phyloP scores from a whole-genome alignment of 2,797 vertebrate genomes.

The Pterois miles region DNA sequence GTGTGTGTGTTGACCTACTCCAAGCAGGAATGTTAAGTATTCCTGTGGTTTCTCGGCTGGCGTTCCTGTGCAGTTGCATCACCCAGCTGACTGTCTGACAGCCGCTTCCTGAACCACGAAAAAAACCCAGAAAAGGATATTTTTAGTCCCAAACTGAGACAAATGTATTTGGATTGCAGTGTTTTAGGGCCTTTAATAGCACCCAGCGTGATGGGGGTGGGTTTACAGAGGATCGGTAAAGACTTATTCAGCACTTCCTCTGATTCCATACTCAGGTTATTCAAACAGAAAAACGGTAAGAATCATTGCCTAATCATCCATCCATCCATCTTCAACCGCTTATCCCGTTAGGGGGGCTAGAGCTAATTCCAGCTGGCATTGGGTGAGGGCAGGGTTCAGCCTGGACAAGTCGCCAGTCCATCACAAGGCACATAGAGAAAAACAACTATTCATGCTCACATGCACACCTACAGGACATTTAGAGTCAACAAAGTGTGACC shows the following conservation, averaged over 20 bases:
- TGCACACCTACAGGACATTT: too few relatives aligned
- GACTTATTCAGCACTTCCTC: conserved; percentile 11
- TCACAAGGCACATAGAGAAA: too few relatives aligned
- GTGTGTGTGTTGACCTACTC: conserved; percentile 45
- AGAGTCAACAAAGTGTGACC: too few relatives aligned
- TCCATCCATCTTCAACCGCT: too few relatives aligned
- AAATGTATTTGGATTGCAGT: conserved; percentile 19
- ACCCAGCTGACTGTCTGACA: conserved; percentile 47
- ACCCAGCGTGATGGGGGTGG: neutral
- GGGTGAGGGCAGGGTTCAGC: too few relatives aligned
- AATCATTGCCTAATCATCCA: neutral
- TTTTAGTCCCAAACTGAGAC: conserved; percentile 59
- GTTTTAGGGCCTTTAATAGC: conserved; percentile 43
- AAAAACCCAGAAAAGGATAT: conserved; percentile 62
- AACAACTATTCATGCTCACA: too few relatives aligned
- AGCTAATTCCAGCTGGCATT: too few relatives aligned
- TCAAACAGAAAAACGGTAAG: neutral
- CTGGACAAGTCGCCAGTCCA: too few relatives aligned
- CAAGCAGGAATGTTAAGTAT: conserved; percentile 65
- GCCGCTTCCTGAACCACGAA: conserved; percentile 47
- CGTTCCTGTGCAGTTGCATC: conserved; percentile 45
- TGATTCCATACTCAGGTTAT: neutral
- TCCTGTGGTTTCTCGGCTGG: conserved; percentile 22
- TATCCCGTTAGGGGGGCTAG: too few relatives aligned
- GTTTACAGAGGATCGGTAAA: neutral